Percentiles rank a stretch among this genome's conserved stretches.
phyloP scores from a whole-genome alignment of 1,140 invertebrate genomes.

The Euborellia annulipes region DNA sequence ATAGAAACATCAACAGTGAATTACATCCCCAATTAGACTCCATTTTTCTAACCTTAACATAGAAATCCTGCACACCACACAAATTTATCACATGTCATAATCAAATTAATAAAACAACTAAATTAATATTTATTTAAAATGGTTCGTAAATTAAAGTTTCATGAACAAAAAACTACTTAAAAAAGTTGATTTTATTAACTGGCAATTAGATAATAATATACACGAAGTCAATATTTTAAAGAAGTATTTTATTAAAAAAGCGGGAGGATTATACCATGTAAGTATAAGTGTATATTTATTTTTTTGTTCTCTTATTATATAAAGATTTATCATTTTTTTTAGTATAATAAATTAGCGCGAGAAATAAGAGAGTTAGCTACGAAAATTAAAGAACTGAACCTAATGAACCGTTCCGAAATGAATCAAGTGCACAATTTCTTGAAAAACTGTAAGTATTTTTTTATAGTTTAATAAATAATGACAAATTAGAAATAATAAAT shows the following conservation, averaged over 20 bases:
- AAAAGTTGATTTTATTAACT: constrained; percentile 97
- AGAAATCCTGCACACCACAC: too few relatives aligned
- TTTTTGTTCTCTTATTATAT: too few relatives aligned
- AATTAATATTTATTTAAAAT: constrained; percentile 36
- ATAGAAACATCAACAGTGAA: too few relatives aligned
- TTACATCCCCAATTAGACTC: too few relatives aligned
- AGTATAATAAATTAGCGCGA: constrained; percentile 86
- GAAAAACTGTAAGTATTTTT: constrained; percentile 77
- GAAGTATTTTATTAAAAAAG: constrained; percentile 79
- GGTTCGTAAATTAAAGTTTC: constrained; percentile 94
- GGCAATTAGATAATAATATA: constrained; percentile 91
- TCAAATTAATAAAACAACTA: too few relatives aligned
- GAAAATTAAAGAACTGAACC: constrained; percentile 79
- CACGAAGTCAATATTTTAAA: constrained; percentile 86
- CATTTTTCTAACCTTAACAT: too few relatives aligned
- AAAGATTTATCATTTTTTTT: constrained; percentile 7
- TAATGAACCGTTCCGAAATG: constrained; percentile 68
- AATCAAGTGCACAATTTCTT: constrained; percentile 67
- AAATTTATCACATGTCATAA: too few relatives aligned
- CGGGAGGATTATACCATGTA: constrained; percentile 92
- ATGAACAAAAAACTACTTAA: constrained; percentile 95
- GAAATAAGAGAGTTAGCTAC: constrained; percentile 74
- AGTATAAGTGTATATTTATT: constrained; percentile 23
- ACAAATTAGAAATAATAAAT: too few relatives aligned
- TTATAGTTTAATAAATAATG: too few relatives aligned